Evolutionary conservation across 2,797 vertebrate species (phyloP).

Genomic region (Sphenodon punctatus): DNA sequence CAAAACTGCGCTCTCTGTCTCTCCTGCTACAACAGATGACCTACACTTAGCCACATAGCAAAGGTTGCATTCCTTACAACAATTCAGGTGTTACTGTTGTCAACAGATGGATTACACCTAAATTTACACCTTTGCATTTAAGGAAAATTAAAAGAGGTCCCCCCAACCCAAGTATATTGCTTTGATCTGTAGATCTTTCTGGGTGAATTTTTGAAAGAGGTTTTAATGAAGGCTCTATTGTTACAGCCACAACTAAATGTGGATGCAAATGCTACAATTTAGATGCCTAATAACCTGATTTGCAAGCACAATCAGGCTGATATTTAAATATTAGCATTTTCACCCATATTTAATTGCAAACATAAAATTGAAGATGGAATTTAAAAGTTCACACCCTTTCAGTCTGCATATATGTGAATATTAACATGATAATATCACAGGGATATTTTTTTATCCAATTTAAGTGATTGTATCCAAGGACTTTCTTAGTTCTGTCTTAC

Average conservation of each 20-base stretch:
- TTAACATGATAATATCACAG: neutral
- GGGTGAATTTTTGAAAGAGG: neutral
- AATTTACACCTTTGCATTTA: neutral
- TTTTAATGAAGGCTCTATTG: neutral
- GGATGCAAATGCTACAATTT: neutral
- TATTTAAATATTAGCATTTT: conserved; percentile 6
- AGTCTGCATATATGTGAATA: neutral
- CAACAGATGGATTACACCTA: neutral
- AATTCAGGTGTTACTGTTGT: neutral
- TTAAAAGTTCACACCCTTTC: neutral
- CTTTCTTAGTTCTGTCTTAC: no score
- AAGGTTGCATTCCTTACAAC: neutral
- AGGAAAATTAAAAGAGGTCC: neutral
- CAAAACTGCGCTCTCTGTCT: neutral
- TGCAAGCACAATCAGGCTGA: conserved; percentile 8
- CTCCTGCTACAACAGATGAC: neutral
- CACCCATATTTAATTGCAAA: neutral
- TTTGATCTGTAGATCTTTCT: neutral
- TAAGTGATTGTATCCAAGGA: no score
- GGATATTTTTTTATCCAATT: no score
- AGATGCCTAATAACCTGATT: neutral
- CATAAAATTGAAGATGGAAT: conserved; percentile 15
- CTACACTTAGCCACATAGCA: neutral
- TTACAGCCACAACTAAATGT: neutral
- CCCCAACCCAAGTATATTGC: fast-evolving